These are phyloP conservation scores for Phalacrocorax brasilianus DNA, from an alignment of 2,113 vertebrate species.

Conservation along the genomic window DNA sequence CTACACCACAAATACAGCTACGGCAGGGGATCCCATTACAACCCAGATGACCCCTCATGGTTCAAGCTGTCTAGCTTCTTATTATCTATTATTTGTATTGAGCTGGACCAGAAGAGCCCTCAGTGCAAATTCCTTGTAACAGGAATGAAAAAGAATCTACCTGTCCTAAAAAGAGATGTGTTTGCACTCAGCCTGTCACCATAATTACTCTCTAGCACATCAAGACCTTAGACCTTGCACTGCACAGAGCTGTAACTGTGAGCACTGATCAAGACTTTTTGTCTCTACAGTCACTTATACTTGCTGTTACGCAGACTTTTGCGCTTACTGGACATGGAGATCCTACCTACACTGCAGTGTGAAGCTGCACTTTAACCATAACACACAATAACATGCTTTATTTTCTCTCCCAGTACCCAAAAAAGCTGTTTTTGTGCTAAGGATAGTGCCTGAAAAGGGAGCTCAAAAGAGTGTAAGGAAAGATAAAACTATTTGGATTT, in stretches of 20 bases:
- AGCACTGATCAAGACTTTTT: neutral
- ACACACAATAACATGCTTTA: neutral
- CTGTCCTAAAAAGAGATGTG: neutral
- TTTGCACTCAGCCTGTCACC: neutral
- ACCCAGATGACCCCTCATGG: neutral
- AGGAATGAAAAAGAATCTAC: neutral
- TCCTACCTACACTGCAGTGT: neutral
- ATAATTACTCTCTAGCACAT: neutral
- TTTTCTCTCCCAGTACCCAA: neutral
- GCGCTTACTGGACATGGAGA: neutral
- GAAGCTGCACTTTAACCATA: fast-evolving
- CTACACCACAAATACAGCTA: neutral
- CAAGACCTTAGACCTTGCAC: neutral
- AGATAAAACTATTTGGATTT: neutral
- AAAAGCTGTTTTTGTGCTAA: neutral
- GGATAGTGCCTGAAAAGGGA: neutral
- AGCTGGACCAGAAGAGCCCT: neutral
- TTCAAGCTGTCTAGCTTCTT: neutral
- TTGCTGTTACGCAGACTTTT: neutral
- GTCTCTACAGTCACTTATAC: neutral
- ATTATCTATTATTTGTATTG: neutral
- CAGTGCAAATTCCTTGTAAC: neutral
- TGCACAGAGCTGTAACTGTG: neutral
- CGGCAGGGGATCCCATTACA: neutral
- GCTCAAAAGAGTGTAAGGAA: neutral